Evolutionary conservation across 2,888 invertebrate species (phyloP).

Genomic region (Tricholauxania praeusta): DNA sequence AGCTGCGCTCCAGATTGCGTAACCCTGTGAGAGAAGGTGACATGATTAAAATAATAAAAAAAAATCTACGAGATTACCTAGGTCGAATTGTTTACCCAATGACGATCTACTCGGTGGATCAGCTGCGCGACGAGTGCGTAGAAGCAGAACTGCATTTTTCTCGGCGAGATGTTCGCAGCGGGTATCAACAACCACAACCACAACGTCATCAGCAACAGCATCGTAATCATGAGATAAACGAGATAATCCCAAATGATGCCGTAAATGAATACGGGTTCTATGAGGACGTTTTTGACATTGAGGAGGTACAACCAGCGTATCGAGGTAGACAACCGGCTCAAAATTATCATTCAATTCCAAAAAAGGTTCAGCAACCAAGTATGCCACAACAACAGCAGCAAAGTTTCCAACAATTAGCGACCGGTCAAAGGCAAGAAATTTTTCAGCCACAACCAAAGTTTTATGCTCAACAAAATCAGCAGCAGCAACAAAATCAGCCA

Average conservation of each 20-base stretch:
- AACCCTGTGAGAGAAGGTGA: constrained; percentile 18
- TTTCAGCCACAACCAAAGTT: too few species aligned
- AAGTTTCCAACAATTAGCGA: too few species aligned
- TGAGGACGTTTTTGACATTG: not conserved
- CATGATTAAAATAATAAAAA: constrained; percentile 13
- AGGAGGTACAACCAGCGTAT: not conserved
- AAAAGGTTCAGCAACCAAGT: too few species aligned
- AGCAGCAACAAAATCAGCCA: too few species aligned
- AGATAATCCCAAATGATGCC: not conserved
- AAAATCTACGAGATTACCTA: constrained; percentile 19
- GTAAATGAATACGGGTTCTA: too few species aligned
- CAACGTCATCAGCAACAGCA: not conserved
- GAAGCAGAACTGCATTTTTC: too few species aligned
- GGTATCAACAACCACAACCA: not conserved
- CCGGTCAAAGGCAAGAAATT: too few species aligned
- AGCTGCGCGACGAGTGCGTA: not conserved
- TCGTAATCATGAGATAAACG: not conserved
- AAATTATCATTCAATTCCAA: too few species aligned
- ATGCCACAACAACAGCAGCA: too few species aligned
- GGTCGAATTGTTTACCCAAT: constrained; percentile 19
- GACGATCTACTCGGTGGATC: constrained; percentile 3
- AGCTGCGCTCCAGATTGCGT: not conserved
- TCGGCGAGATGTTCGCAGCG: too few species aligned
- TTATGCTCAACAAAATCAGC: too few species aligned
- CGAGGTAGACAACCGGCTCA: too few species aligned